Evolutionary conservation across 2,888 invertebrate genomes (phyloP).

Genomic region (Lasioglossum vierecki): DNA sequence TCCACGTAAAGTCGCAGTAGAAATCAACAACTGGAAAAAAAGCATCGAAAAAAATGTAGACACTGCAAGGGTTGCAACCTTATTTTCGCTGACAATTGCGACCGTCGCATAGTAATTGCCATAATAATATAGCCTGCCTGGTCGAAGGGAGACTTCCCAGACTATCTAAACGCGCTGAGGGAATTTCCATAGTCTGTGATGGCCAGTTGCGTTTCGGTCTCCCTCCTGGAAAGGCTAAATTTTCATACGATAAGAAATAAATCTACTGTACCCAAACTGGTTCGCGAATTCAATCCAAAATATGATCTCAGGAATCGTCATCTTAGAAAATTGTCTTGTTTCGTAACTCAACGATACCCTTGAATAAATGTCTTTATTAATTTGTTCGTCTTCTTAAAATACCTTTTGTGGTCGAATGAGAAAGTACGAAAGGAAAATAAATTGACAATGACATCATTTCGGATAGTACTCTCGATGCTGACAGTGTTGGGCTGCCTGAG

Average conservation of each 20-base stretch:
- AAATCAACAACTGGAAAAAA: no score
- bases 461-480: not conserved
- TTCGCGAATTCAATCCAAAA: not conserved
- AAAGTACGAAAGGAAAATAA: not conserved
- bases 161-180: not conserved
- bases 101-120: not conserved
- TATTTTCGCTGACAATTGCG: not conserved
- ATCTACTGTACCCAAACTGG: not conserved
- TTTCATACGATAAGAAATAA: not conserved
- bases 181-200: not conserved
- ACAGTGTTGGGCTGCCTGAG: not conserved
- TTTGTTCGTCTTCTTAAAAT: not conserved
- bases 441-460: not conserved
- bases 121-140: not conserved
- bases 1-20: not conserved
- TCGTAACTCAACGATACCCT: no score
- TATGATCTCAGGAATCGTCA: no score
- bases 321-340: not conserved
- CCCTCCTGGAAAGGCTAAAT: not conserved
- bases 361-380: no score
- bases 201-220: not conserved
- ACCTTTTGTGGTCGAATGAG: not conserved
- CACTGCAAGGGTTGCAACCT: no score
- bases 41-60: no score
- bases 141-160: not conserved